These are phyloP conservation scores for Caenorhabditis sulstoni DNA, from an alignment of 2,888 invertebrate species.

Conservation along the genomic window DNA sequence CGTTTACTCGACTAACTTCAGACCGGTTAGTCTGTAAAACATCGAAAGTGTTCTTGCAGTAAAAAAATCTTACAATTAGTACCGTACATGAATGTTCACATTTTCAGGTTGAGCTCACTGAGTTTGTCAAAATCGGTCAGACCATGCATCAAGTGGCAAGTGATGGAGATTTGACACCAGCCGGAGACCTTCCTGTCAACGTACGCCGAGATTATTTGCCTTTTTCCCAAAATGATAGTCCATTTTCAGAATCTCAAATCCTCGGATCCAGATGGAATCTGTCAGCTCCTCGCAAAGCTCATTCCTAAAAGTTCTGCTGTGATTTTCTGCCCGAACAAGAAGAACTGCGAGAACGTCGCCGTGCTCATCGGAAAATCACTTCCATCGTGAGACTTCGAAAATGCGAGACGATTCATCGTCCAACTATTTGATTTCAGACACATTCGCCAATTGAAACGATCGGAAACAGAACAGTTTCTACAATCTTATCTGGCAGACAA, in stretches of 20 bases:
- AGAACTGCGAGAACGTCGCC: slow-evolving; percentile 93
- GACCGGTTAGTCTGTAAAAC: slow-evolving; percentile 87
- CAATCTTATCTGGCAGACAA: slow-evolving; percentile 59
- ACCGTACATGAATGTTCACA: background rate
- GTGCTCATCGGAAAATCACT: slow-evolving; percentile 86
- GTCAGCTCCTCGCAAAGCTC: slow-evolving; percentile 84
- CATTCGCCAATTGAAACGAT: slow-evolving; percentile 52
- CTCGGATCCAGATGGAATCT: slow-evolving; percentile 68
- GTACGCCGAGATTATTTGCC: slow-evolving; percentile 18
- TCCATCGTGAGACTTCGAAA: slow-evolving; percentile 80
- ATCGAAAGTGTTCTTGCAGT: too few species aligned
- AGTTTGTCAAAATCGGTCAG: slow-evolving; percentile 67
- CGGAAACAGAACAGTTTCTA: slow-evolving; percentile 56
- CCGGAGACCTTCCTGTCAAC: slow-evolving; percentile 64
- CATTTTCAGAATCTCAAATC: slow-evolving; percentile 53
- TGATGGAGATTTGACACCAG: slow-evolving; percentile 51
- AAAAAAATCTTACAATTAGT: too few species aligned
- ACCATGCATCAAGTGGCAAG: slow-evolving; percentile 56
- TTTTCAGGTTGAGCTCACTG: slow-evolving; percentile 50
- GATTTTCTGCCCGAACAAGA: slow-evolving; percentile 93
- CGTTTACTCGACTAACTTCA: slow-evolving; percentile 89
- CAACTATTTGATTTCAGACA: slow-evolving; percentile 48
- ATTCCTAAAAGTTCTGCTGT: slow-evolving; percentile 89
- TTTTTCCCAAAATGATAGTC: too few species aligned
- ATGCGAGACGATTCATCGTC: background rate